A percentile compares a stretch with the other conserved stretches of the same genome.
These are phyloP conservation scores for Neomicropteryx cornuta DNA, from an alignment of 1,140 invertebrate genomes.

Conservation along the genomic window DNA sequence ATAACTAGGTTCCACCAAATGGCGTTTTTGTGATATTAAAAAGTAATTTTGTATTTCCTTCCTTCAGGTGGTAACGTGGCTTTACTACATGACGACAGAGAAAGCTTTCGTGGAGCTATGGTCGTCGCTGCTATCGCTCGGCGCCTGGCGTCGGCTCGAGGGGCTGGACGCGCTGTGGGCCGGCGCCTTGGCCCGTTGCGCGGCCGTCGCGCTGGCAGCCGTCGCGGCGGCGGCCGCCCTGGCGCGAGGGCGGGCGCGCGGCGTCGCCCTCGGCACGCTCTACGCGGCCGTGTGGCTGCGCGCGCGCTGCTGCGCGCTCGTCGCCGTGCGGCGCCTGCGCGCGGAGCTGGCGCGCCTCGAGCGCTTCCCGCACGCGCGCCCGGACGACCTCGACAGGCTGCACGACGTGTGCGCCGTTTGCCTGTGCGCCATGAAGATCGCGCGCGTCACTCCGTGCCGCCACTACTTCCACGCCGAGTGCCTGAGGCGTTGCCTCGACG, in stretches of 20 bases:
- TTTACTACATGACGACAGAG: conserved; percentile 63
- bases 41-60: too few relatives aligned
- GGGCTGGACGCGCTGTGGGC: conserved; percentile 55
- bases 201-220: conserved; percentile 41
- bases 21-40: too few relatives aligned
- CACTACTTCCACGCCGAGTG: conserved; percentile 70
- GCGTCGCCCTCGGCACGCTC: conserved; percentile 42
- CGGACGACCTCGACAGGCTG: conserved; percentile 50
- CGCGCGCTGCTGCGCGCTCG: conserved; percentile 45
- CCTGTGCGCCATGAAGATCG: conserved; percentile 52
- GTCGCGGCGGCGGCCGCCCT: conserved; percentile 42
- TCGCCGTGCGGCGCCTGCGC: conserved; percentile 40
- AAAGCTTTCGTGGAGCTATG: conserved; percentile 57
- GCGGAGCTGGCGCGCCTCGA: conserved; percentile 48
- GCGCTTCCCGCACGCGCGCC: conserved; percentile 51
- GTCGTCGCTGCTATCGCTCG: conserved; percentile 39
- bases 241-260: conserved; percentile 41
- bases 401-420: conserved; percentile 71
- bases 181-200: conserved; percentile 46
- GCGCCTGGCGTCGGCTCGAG: conserved; percentile 51
- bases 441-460: conserved; percentile 61
- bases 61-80: conserved; percentile 43
- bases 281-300: conserved; percentile 61
- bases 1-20: too few relatives aligned
- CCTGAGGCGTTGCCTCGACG: conserved; percentile 54